Conservation (phyloP, 1,140 invertebrate species). For the Trinorchestia longiramus region DNA sequence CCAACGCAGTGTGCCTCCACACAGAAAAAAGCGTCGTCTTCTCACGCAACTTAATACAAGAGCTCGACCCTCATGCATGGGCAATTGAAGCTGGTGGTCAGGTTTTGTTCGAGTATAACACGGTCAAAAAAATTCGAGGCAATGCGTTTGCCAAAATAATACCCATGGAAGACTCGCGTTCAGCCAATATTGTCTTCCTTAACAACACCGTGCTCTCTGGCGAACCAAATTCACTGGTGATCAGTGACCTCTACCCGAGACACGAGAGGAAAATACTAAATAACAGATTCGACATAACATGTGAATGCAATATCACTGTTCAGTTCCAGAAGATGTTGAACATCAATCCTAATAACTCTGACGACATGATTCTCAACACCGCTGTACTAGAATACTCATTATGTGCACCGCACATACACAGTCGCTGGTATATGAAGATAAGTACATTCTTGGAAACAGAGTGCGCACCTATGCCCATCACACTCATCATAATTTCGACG, state of each 20-base stretch:
- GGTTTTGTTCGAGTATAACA: slow-evolving; percentile 78
- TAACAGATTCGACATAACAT: slow-evolving; percentile 53
- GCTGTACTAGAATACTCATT: slow-evolving; percentile 22
- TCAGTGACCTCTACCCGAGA: slow-evolving; percentile 70
- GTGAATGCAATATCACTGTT: slow-evolving; percentile 38
- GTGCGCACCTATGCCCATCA: slow-evolving; percentile 36
- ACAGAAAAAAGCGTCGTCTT: slow-evolving; percentile 71
- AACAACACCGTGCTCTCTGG: slow-evolving; percentile 76
- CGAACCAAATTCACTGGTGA: slow-evolving; percentile 74
- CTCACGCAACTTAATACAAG: slow-evolving; percentile 23
- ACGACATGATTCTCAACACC: neutral
- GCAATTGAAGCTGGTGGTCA: slow-evolving; percentile 75
- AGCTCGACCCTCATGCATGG: slow-evolving; percentile 77
- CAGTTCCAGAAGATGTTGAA: slow-evolving; percentile 33
- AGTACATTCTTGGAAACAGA: slow-evolving; percentile 7
- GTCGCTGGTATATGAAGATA: neutral
- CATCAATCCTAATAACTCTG: slow-evolving; percentile 20
- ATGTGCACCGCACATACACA: neutral
- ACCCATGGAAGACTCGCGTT: slow-evolving; percentile 65
- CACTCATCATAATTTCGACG: neutral
- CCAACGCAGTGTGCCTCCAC: slow-evolving; percentile 75
- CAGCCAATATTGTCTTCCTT: slow-evolving; percentile 74
- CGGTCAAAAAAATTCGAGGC: slow-evolving; percentile 73
- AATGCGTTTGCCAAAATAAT: slow-evolving; percentile 71
- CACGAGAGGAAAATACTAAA: slow-evolving; percentile 44